Conservation (phyloP, 2,888 invertebrate genomes). For the Troides aeacus region DNA sequence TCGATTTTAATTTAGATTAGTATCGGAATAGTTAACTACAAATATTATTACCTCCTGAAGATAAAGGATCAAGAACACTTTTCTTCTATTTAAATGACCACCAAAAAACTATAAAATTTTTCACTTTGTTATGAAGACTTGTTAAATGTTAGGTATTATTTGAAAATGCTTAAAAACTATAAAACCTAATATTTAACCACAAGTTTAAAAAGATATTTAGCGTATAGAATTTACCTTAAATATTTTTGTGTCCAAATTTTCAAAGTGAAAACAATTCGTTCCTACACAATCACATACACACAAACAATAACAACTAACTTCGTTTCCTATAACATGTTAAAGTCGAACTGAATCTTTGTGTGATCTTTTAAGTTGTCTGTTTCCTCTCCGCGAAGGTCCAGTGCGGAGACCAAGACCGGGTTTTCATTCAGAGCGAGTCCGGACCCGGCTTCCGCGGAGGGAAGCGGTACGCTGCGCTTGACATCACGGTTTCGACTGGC, state of each 20-base stretch:
- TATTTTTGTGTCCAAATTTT: background rate
- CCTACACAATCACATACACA: background rate
- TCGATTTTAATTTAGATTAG: no score
- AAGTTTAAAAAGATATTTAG: background rate
- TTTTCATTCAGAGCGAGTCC: background rate
- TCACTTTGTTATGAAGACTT: no score
- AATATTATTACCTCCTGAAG: no score
- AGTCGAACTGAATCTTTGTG: background rate
- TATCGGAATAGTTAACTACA: no score
- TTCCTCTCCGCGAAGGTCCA: background rate
- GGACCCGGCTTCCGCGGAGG: background rate
- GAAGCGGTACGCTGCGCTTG: constrained; percentile 52
- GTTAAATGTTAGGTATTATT: no score
- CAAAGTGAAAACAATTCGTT: background rate
- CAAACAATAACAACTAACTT: constrained; percentile 1
- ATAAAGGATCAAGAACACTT: no score
- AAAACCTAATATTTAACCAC: no score
- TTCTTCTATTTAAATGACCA: no score
- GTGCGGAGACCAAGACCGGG: background rate
- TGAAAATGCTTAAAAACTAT: no score
- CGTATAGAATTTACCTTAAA: background rate
- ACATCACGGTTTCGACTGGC: constrained; percentile 75
- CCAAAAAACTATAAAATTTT: no score
- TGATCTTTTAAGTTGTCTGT: background rate
- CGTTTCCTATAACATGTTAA: background rate